A percentile compares a stretch with the other conserved stretches of the same genome.
Conservation (phyloP, 2,888 invertebrate genomes). For the Drosophila monieri region DNA sequence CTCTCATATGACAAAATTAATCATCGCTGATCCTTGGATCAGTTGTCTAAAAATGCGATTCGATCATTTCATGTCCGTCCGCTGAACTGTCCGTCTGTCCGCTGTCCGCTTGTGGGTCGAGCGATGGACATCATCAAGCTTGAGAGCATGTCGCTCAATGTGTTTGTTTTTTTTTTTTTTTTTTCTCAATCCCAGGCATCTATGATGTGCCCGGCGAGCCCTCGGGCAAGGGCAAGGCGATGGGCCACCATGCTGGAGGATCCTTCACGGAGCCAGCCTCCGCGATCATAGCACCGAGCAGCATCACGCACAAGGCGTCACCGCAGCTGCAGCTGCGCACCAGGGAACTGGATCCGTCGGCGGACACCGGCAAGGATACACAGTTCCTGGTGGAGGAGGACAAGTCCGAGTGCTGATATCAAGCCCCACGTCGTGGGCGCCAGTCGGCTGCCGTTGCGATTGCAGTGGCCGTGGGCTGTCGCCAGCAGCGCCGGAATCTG, state of each 20-base stretch:
- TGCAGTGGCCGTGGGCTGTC: conserved; percentile 48
- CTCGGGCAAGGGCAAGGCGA: conserved; percentile 86
- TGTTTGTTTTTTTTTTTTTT: too few species aligned
- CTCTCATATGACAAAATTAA: background rate
- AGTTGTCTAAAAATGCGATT: too few species aligned
- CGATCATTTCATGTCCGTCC: too few species aligned
- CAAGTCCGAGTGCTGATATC: conserved; percentile 86
- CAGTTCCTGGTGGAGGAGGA: conserved; percentile 95
- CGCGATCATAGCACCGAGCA: conserved; percentile 92
- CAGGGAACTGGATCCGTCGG: conserved; percentile 91
- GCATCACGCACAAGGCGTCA: conserved; percentile 91
- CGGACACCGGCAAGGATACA: conserved; percentile 96
- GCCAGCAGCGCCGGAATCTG: conserved; percentile 26
- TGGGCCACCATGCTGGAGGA: conserved; percentile 64
- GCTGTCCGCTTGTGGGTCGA: too few species aligned
- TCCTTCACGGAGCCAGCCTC: conserved; percentile 87
- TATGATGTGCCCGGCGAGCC: conserved; percentile 93
- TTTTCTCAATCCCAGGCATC: conserved; percentile 85
- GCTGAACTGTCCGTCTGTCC: too few species aligned
- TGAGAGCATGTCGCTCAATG: too few species aligned
- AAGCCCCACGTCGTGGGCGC: conserved; percentile 61
- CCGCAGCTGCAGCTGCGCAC: conserved; percentile 90
- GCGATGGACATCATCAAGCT: too few species aligned
- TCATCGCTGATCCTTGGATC: background rate
- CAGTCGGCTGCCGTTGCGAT: conserved; percentile 48